Conservation (phyloP, 2,797 vertebrate genomes). For the Lithobates pipiens region DNA sequence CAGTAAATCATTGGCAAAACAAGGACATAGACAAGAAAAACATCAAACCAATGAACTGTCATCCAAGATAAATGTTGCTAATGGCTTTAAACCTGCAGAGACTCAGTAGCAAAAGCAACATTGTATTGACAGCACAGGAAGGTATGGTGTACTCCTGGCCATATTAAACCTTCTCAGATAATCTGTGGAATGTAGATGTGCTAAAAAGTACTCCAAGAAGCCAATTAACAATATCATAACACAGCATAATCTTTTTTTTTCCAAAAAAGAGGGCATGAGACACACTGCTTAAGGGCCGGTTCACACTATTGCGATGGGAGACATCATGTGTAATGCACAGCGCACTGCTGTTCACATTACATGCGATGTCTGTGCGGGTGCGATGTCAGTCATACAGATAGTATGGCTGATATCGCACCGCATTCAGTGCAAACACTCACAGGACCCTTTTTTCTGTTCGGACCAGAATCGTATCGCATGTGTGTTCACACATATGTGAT, state of each 20-base stretch:
- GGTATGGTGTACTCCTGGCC: constrained; percentile 23
- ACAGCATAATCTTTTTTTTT: constrained; percentile 8
- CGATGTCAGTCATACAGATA: too few species aligned
- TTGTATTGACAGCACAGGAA: background rate
- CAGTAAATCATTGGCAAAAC: constrained; percentile 30
- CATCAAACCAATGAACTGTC: constrained; percentile 11
- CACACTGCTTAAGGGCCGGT: too few species aligned
- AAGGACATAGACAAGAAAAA: constrained; percentile 23
- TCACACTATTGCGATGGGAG: too few species aligned
- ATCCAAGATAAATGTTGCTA: constrained; percentile 50
- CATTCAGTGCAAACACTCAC: too few species aligned
- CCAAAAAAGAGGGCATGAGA: constrained; percentile 27
- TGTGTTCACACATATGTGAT: too few species aligned
- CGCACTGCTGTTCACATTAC: too few species aligned
- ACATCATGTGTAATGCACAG: too few species aligned
- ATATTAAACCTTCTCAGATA: constrained; percentile 26
- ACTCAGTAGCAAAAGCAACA: constrained; percentile 9
- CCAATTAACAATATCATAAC: constrained; percentile 3
- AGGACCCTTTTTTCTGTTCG: too few species aligned
- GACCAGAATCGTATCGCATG: too few species aligned
- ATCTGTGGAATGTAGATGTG: constrained; percentile 19
- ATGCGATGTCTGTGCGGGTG: too few species aligned
- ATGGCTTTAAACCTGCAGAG: constrained; percentile 12
- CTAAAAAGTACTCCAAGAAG: background rate
- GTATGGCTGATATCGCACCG: too few species aligned